phyloP scores from a whole-genome alignment of 2,888 invertebrate genomes.

The Orthosia gracilis region DNA sequence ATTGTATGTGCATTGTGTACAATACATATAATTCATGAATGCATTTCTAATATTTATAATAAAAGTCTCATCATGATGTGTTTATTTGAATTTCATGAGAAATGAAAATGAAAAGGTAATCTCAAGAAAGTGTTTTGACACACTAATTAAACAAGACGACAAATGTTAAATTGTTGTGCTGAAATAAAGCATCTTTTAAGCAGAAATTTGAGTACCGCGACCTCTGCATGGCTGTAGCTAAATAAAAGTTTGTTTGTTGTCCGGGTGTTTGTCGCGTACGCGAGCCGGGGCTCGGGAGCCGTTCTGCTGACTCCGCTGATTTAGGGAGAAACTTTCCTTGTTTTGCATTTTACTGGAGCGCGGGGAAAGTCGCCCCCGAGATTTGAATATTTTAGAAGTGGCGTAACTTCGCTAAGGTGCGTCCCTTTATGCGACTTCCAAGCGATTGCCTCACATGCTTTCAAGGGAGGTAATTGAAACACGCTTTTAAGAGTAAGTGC shows the following conservation, averaged over 20 bases:
- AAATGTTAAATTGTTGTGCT: constrained; percentile 50
- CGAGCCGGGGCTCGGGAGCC: constrained; percentile 73
- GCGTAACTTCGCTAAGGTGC: constrained; percentile 83
- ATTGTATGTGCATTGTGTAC: constrained; percentile 17
- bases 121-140: constrained; percentile 53
- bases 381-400: constrained; percentile 88
- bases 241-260: constrained; percentile 87
- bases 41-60: constrained; percentile 51
- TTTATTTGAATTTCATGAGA: constrained; percentile 31
- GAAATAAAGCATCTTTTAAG: constrained; percentile 66
- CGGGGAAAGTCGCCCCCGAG: constrained; percentile 86
- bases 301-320: constrained; percentile 82
- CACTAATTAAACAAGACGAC: constrained; percentile 63
- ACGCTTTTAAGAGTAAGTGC: constrained; percentile 67
- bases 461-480: constrained; percentile 75
- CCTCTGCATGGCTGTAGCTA: constrained; percentile 72
- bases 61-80: constrained; percentile 20
- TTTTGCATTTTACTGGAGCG: constrained; percentile 87
- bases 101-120: constrained; percentile 31
- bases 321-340: constrained; percentile 88
- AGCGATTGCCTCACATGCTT: constrained; percentile 77
- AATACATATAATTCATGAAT: constrained; percentile 45
- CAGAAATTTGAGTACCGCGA: constrained; percentile 73
- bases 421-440: constrained; percentile 82
- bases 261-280: constrained; percentile 78